phyloP scores from a whole-genome alignment of 2,888 invertebrate species.

The Nomada goodeniana region DNA sequence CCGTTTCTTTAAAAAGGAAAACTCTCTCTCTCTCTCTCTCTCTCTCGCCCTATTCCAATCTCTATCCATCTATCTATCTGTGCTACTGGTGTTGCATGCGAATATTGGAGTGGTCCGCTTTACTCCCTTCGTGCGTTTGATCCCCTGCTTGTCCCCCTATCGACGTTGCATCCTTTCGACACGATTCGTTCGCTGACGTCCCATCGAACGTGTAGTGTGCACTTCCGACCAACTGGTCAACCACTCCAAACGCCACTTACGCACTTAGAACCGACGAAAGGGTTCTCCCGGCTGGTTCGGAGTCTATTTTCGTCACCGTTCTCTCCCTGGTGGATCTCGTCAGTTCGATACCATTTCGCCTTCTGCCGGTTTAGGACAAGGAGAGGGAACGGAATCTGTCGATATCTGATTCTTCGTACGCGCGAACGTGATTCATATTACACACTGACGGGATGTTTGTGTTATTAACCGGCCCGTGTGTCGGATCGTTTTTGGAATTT shows the following conservation, averaged over 20 bases:
- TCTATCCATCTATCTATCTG: neutral
- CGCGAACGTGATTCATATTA: no score
- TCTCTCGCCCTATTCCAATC: neutral
- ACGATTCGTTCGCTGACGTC: slow-evolving; percentile 53
- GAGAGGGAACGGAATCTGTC: neutral
- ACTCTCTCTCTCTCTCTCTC: neutral
- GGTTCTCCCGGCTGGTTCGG: slow-evolving; percentile 71
- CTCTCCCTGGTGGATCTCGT: slow-evolving; percentile 28
- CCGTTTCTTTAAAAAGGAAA: slow-evolving; percentile 40
- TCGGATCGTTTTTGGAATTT: no score
- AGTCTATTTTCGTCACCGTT: slow-evolving; percentile 72
- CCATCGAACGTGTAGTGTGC: slow-evolving; percentile 58
- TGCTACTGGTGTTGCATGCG: neutral
- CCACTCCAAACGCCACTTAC: slow-evolving; percentile 79
- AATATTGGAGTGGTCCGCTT: slow-evolving; percentile 2
- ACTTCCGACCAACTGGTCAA: slow-evolving; percentile 77
- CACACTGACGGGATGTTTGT: no score
- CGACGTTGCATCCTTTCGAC: slow-evolving; percentile 55
- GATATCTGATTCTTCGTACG: neutral
- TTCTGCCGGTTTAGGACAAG: neutral
- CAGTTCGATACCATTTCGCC: slow-evolving; percentile 51
- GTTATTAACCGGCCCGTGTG: no score
- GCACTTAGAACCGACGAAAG: slow-evolving; percentile 76
- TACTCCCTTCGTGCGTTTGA: neutral
- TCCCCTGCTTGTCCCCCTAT: slow-evolving; percentile 10